Percentiles rank a stretch among this genome's conserved stretches.
Conservation (phyloP, 2,113 vertebrate species). For the Ctenomys sociabilis region DNA sequence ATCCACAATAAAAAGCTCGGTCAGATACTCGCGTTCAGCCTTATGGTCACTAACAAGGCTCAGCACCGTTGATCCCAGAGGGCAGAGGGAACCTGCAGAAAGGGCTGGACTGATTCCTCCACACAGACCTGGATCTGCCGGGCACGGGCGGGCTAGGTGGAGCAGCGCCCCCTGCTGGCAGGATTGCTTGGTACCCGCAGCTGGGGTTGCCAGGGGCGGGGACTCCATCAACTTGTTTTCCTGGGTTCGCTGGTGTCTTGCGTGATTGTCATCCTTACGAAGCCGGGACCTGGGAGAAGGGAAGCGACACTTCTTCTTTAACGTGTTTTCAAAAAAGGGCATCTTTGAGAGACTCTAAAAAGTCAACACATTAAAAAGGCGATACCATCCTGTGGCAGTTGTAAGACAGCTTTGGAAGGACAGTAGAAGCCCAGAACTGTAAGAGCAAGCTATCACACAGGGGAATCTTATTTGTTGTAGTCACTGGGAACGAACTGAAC, state of each 20-base stretch:
- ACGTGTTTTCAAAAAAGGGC: neutral
- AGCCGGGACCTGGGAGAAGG: no score
- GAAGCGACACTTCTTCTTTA: neutral
- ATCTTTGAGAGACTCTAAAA: neutral
- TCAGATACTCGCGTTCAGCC: neutral
- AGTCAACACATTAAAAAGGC: neutral
- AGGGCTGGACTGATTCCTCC: neutral
- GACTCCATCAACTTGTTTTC: neutral
- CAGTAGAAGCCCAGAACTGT: neutral
- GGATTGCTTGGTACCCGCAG: neutral
- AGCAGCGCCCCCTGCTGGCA: neutral
- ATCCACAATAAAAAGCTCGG: neutral
- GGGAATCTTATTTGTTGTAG: no score
- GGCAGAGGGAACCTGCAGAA: neutral
- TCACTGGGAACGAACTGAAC: no score
- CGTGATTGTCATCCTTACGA: neutral
- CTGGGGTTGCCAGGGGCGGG: no score
- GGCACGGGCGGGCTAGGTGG: neutral
- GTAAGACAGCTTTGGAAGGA: neutral
- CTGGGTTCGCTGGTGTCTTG: neutral
- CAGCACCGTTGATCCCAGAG: neutral
- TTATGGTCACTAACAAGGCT: neutral
- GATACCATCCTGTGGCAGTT: neutral
- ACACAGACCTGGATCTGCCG: no score
- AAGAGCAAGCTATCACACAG: neutral